Evolutionary conservation across 53 echinoderm and acorn worm genomes (phyloP).

Genomic region (Patiria pectinifera): DNA sequence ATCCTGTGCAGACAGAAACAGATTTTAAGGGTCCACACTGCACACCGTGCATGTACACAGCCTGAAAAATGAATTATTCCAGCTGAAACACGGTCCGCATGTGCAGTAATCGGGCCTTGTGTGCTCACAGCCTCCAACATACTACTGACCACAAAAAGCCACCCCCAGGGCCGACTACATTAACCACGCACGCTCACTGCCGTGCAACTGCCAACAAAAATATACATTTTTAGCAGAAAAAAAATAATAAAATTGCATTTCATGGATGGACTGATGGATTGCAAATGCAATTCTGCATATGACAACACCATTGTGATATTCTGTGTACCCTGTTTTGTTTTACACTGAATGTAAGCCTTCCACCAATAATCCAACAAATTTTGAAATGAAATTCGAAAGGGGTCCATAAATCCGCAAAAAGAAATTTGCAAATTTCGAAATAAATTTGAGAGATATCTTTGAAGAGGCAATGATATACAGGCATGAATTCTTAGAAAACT

Average conservation of each 20-base stretch:
- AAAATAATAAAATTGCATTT: neutral
- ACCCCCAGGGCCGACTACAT: slow-evolving; percentile 40
- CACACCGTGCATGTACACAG: neutral
- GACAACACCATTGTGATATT: too few species aligned
- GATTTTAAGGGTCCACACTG: neutral
- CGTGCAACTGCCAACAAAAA: neutral
- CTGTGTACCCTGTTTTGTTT: too few species aligned
- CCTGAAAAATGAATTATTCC: slow-evolving; percentile 37
- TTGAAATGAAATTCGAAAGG: too few species aligned
- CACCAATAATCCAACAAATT: neutral
- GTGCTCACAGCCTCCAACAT: neutral
- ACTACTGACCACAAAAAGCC: neutral
- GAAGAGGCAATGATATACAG: too few species aligned
- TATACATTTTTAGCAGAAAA: neutral
- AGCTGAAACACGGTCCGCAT: slow-evolving; percentile 4
- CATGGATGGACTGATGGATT: neutral
- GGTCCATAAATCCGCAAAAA: too few species aligned
- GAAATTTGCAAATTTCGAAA: too few species aligned
- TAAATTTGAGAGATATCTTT: too few species aligned
- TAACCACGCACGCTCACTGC: slow-evolving; percentile 1
- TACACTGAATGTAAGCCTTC: neutral
- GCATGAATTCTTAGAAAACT: too few species aligned
- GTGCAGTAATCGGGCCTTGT: slow-evolving; percentile 25
- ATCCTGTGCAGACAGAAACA: neutral
- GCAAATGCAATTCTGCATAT: neutral